phyloP scores from a whole-genome alignment of 1,140 invertebrate genomes.

The Paraescarpia echinospica region DNA sequence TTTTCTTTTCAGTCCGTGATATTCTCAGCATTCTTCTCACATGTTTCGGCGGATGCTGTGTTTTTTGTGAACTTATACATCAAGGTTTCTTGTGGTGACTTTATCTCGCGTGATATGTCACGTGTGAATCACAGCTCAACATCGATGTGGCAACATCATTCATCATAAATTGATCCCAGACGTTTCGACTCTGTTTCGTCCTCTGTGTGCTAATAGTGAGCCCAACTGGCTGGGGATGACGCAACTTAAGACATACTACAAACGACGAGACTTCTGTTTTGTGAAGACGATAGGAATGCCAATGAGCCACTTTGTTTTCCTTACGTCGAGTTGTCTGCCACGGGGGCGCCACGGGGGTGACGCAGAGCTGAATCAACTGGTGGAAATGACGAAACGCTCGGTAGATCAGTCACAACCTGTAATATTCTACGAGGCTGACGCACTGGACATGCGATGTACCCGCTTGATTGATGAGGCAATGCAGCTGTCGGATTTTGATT shows the following conservation, averaged over 20 bases:
- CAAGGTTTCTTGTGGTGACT: too few species aligned
- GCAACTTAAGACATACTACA: neutral
- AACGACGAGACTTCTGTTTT: neutral
- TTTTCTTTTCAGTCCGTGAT: too few species aligned
- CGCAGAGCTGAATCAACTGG: neutral
- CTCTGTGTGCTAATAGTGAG: too few species aligned
- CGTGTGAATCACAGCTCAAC: too few species aligned
- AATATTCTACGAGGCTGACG: neutral
- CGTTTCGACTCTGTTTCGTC: too few species aligned
- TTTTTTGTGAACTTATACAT: too few species aligned
- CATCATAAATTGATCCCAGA: too few species aligned
- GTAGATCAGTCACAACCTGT: neutral
- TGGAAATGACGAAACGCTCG: neutral
- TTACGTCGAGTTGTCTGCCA: neutral
- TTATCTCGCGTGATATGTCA: too few species aligned
- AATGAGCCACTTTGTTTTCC: neutral
- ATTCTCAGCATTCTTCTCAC: too few species aligned
- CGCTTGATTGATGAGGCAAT: neutral
- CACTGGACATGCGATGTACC: neutral
- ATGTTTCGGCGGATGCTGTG: too few species aligned
- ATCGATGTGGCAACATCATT: too few species aligned
- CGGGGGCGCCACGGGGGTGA: neutral
- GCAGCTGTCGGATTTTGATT: neutral
- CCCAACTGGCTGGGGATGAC: too few species aligned
- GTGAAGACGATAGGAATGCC: neutral